Evolutionary conservation across 2,113 vertebrate genomes (phyloP).

Genomic region (Pseudorasbora parva): DNA sequence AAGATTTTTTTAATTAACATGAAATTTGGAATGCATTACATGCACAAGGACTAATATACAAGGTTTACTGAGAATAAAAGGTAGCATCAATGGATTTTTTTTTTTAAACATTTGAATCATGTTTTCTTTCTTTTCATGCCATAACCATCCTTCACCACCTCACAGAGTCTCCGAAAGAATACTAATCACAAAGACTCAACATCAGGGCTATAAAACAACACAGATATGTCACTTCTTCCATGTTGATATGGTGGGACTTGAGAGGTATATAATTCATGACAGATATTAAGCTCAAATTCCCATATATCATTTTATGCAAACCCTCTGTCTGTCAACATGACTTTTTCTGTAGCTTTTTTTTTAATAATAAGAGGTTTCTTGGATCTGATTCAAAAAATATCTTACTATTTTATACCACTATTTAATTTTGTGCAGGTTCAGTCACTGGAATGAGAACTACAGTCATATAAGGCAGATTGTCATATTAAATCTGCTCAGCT

Average conservation of each 20-base stretch:
- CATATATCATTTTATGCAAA: slow-evolving; percentile 11
- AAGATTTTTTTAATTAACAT: neutral
- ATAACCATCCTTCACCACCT: slow-evolving; percentile 11
- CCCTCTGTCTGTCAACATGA: neutral
- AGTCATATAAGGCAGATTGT: slow-evolving; percentile 48
- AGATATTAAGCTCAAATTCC: slow-evolving; percentile 11
- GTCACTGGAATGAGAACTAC: slow-evolving; percentile 20
- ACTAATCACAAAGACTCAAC: slow-evolving; percentile 15
- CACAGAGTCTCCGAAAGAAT: neutral
- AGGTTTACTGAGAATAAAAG: neutral
- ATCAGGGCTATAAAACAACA: slow-evolving; percentile 19
- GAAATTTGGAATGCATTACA: neutral
- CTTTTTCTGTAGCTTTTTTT: neutral
- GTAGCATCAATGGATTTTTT: neutral
- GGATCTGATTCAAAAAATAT: neutral
- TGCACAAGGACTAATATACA: neutral
- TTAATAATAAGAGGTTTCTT: neutral
- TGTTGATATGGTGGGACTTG: slow-evolving; percentile 12
- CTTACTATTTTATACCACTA: neutral
- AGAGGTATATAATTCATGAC: slow-evolving; percentile 13
- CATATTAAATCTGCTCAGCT: slow-evolving; percentile 48
- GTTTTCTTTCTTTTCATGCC: neutral
- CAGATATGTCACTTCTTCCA: slow-evolving; percentile 6
- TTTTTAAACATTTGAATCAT: neutral
- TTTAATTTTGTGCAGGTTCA: slow-evolving; percentile 40